Evolutionary conservation across 2,888 invertebrate genomes (phyloP).

Genomic region (Agelastica alni): DNA sequence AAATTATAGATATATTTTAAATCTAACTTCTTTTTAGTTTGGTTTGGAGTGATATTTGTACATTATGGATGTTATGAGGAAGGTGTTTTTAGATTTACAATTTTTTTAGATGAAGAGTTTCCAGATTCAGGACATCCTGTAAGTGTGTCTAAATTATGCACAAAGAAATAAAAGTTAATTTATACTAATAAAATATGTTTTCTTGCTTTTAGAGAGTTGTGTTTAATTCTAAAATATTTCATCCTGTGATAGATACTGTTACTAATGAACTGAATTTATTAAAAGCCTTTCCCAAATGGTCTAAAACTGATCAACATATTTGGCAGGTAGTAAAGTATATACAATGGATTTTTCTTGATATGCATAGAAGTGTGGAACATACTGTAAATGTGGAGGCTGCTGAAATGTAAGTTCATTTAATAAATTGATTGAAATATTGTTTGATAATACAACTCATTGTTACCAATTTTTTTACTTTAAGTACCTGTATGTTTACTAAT

Average conservation of each 20-base stretch:
- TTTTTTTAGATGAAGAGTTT: conserved; percentile 85
- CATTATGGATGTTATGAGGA: conserved; percentile 87
- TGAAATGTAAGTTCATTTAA: conserved; percentile 68
- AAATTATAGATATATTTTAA: neutral
- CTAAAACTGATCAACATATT: conserved; percentile 77
- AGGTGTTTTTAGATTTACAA: conserved; percentile 86
- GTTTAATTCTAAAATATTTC: conserved; percentile 83
- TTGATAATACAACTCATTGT: no score
- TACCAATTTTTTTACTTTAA: conserved; percentile 3
- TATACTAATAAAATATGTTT: neutral
- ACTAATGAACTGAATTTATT: conserved; percentile 78
- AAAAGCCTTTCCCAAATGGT: conserved; percentile 86
- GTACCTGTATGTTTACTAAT: neutral
- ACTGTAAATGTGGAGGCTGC: conserved; percentile 75
- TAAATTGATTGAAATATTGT: no score
- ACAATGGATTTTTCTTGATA: conserved; percentile 79
- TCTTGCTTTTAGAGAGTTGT: conserved; percentile 70
- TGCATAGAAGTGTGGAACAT: conserved; percentile 67
- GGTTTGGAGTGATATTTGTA: conserved; percentile 91
- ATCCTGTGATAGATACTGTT: conserved; percentile 80
- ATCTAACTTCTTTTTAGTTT: conserved; percentile 63
- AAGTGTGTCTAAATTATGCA: no score
- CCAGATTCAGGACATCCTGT: conserved; percentile 84
- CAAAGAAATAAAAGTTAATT: no score
- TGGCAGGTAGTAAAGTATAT: conserved; percentile 90